phyloP scores from a whole-genome alignment of 2,888 invertebrate species.

The Diarsia dahlii region DNA sequence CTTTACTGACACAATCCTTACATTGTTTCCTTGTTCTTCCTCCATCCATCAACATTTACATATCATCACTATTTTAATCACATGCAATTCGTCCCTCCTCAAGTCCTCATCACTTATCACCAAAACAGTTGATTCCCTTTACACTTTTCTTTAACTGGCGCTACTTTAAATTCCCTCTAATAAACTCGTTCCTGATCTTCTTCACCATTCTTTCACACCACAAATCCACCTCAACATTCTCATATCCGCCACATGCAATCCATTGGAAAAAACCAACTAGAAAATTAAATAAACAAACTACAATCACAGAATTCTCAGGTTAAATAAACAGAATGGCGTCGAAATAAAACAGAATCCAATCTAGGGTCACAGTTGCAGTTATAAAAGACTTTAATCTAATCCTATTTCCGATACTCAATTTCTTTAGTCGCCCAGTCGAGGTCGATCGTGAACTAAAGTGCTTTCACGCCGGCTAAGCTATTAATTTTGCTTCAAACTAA shows the following conservation, averaged over 20 bases:
- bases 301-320: not conserved
- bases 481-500: conserved; percentile 71
- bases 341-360: conserved; percentile 60
- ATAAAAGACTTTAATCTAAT: conserved; percentile 74
- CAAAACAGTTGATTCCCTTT: too few relatives aligned
- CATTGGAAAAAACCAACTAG: not conserved
- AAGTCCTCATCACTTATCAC: too few relatives aligned
- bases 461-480: conserved; percentile 69
- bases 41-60: too few relatives aligned
- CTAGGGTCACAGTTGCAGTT: conserved; percentile 68
- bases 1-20: too few relatives aligned
- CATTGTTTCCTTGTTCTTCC: too few relatives aligned
- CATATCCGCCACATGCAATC: not conserved
- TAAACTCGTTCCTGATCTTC: too few relatives aligned
- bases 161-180: too few relatives aligned
- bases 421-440: conserved; percentile 66
- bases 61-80: too few relatives aligned
- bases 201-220: too few relatives aligned
- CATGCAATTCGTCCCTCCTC: too few relatives aligned
- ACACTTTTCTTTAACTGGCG: too few relatives aligned
- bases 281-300: conserved; percentile 8
- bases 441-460: conserved; percentile 62
- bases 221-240: too few relatives aligned
- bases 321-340: conserved; percentile 62
- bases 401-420: conserved; percentile 73